Base-by-base conservation (phyloP, 2,797 vertebrate species). In the Pantherophis vulpinus region DNA sequence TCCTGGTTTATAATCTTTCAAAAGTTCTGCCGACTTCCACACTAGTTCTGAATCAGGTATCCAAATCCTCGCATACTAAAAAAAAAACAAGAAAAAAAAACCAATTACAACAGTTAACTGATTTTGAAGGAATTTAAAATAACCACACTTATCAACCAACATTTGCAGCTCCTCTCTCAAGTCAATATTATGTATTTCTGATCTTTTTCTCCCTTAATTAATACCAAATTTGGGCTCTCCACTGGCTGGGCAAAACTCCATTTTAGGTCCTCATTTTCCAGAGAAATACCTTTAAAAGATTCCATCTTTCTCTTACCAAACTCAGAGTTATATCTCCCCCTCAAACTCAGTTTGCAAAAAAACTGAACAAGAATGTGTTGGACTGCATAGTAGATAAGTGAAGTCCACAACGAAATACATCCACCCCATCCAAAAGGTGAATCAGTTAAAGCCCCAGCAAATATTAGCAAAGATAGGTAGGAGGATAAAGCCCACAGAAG, bases 1-100 rank as follows among this genome's bases (percentile, higher is more conserved):
- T 90, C 98, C 98, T 95, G 98, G 98, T 95, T 98, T 99, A 97
- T 99, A 99, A 97, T 99, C 98, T 97, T 98, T 99, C 29, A 97
- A 98, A 89, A 99, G 98, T 96, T 99, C 99, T 92, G 99, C 99
- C 37, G 99, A 99, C 97, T 98, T 99, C 99, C 99, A 99, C 29
- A 99, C 99, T 54, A 99, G 99, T 93, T 99, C 99, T 7, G 98
- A 97, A 96, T 99, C 99, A 25, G 99, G 99, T 95, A 99, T 99
- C 99, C 99, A 99, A 95, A 99, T 99, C 97, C 99, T 98, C 95
- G 99, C 99, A 97, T 98, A 98, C 99, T 99, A 98, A 91, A 97
- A 29, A 95, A 97, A 88, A 59, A 13, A 51, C 6, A 51, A 13
- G 13, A 12, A 37, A 37, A 37, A 55, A 12, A 42, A 47, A 83